Evolutionary conservation across 2,113 vertebrate species (phyloP), one percentile per base, ranked within the genome.

Genomic region (Calidris pugnax): DNA sequence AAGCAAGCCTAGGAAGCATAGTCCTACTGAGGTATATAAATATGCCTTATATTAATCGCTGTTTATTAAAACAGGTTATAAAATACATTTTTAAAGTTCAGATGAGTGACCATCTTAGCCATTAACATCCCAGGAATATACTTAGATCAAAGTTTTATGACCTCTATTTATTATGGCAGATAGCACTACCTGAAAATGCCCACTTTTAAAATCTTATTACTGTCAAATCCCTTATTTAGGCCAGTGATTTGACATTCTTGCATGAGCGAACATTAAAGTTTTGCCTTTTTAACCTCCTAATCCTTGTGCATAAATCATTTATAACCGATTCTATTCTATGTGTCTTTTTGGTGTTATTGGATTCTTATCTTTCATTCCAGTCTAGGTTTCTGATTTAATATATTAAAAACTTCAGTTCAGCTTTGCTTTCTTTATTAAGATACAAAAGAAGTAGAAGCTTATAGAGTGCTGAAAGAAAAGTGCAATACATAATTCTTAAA

Each of bases 211-310:
- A 97, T 89, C 96, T 97, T 96, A 97, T 96, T 98, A 94, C 92
- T 96, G 94, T 96, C 94, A 97, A 92, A 97, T 95, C 96, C 93
- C 83, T 95, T 97, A 97, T 97, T 96, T 96, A 93, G 93, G 87
- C 81, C 93, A 96, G 88, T 78, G 95, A 95, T 94, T 95, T 97
- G 96, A 98, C 97, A 98, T 98, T 98, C 97, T 95, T 87, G 71
- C 97, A 94, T 97, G 98, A 97, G 82, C 22, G 83, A 97, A 90
- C 97, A 95, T 91, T 95, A 95, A 96, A 97, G 94, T 92, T 96
- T 97, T 97, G 97, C 95, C 96, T 98, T 97, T 97, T 97, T 97
- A 98, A 97, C 97, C 97, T 98, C 89, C 83, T 95, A 97, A 96
- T 98, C 96, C 95, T 93, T 51, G 41, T 90, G 76, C 92, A 98